These are phyloP conservation scores for Asarcornis scutulata DNA, from an alignment of 2,113 vertebrate species.

Conservation along the genomic window DNA sequence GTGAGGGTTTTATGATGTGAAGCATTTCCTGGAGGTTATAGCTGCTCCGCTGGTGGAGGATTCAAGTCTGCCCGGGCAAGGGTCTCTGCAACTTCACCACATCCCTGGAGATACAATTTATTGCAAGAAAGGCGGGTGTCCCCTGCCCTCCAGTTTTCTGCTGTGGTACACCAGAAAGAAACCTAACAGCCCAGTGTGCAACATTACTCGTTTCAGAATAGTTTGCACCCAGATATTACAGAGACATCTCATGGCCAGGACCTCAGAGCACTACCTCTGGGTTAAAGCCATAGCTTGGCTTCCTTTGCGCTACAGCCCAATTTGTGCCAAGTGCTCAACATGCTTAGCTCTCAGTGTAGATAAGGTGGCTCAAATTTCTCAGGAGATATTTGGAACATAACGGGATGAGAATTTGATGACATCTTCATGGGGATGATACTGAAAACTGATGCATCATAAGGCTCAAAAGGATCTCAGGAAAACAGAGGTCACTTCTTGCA, in stretches of 20 bases:
- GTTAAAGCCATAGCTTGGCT: background rate
- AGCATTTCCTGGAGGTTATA: background rate
- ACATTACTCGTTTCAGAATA: accelerated
- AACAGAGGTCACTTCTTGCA: background rate
- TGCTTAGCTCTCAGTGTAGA: background rate
- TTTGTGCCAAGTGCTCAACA: background rate
- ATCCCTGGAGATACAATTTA: background rate
- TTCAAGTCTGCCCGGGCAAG: background rate
- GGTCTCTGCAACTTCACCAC: background rate
- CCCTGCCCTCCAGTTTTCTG: background rate
- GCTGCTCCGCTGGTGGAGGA: background rate
- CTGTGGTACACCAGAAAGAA: background rate
- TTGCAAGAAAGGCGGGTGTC: background rate
- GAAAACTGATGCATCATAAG: background rate
- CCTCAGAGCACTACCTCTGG: background rate
- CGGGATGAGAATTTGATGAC: background rate
- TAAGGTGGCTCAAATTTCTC: background rate
- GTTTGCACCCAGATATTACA: background rate
- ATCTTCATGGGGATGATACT: background rate
- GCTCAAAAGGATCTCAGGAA: background rate
- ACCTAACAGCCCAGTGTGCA: background rate
- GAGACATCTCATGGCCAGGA: background rate
- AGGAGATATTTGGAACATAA: background rate
- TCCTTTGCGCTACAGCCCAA: background rate
- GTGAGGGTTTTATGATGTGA: background rate